Evolutionary conservation across 2,113 vertebrate species (phyloP).

Genomic region (Xenus cinereus): DNA sequence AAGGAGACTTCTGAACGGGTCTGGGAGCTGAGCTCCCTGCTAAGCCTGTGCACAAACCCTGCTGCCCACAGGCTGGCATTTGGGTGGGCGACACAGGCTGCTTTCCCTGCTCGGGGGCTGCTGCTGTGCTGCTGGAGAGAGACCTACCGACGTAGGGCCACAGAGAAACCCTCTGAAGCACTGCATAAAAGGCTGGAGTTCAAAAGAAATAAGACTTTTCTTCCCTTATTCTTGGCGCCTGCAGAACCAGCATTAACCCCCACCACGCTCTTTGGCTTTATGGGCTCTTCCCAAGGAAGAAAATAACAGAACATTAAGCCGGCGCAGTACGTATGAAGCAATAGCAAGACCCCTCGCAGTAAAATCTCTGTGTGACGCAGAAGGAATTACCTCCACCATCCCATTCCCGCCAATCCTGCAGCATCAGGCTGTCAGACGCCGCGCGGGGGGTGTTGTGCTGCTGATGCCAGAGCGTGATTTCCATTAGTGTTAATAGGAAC

Average conservation of each 20-base stretch:
- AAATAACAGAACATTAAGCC: not conserved
- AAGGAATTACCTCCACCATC: conserved; percentile 10
- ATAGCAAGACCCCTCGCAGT: not conserved
- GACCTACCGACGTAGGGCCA: accelerated
- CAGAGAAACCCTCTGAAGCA: not conserved
- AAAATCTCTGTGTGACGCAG: not conserved
- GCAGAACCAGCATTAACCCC: not conserved
- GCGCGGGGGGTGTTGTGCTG: not conserved
- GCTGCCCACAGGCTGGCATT: not conserved
- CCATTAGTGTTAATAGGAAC: conserved; percentile 42
- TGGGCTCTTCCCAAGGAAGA: not conserved
- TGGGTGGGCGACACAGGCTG: not conserved
- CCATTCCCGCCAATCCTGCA: not conserved
- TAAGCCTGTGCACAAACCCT: not conserved
- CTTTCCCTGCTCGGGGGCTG: not conserved
- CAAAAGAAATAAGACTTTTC: not conserved
- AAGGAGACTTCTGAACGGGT: not conserved
- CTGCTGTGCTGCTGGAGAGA: not conserved
- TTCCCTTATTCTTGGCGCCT: not conserved
- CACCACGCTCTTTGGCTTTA: not conserved
- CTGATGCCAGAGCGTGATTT: not conserved
- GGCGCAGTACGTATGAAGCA: not conserved
- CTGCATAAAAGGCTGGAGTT: not conserved
- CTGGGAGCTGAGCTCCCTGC: not conserved
- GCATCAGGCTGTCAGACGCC: not conserved